Conservation (phyloP, 2,113 vertebrate species). For the Dromaius novaehollandiae region DNA sequence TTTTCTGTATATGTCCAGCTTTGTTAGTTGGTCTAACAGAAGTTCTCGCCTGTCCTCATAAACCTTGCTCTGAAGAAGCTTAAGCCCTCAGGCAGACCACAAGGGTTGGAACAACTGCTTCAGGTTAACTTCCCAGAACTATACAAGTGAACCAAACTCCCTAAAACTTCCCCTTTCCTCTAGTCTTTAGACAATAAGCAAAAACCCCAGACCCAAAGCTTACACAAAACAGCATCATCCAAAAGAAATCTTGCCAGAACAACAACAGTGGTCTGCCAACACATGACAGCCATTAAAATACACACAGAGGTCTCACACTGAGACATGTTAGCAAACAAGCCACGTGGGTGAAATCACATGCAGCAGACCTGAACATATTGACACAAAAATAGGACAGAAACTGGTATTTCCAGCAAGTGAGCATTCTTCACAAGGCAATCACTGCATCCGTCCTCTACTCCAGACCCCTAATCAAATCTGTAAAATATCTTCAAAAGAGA, state of each 20-base stretch:
- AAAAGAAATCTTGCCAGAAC: constrained; percentile 31
- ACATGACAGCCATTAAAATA: constrained; percentile 52
- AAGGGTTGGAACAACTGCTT: neutral
- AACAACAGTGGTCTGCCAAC: neutral
- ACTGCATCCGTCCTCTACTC: neutral
- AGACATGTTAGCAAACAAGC: constrained; percentile 47
- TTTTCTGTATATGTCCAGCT: neutral
- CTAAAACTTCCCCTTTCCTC: neutral
- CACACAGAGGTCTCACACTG: constrained; percentile 19
- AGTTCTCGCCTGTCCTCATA: neutral
- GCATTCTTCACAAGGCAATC: neutral
- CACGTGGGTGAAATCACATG: neutral
- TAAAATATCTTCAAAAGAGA: too few relatives aligned
- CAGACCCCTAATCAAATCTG: too few relatives aligned
- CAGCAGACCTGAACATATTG: neutral
- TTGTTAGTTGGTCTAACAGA: neutral
- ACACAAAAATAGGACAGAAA: neutral
- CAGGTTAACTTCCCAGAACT: neutral
- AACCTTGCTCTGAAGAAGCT: neutral
- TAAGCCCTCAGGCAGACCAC: neutral
- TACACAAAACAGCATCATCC: neutral
- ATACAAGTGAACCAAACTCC: neutral
- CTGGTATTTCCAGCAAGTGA: neutral
- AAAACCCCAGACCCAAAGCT: neutral
- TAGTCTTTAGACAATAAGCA: neutral